phyloP scores from a whole-genome alignment of 2,888 invertebrate species.

The Stomorhina lunata region DNA sequence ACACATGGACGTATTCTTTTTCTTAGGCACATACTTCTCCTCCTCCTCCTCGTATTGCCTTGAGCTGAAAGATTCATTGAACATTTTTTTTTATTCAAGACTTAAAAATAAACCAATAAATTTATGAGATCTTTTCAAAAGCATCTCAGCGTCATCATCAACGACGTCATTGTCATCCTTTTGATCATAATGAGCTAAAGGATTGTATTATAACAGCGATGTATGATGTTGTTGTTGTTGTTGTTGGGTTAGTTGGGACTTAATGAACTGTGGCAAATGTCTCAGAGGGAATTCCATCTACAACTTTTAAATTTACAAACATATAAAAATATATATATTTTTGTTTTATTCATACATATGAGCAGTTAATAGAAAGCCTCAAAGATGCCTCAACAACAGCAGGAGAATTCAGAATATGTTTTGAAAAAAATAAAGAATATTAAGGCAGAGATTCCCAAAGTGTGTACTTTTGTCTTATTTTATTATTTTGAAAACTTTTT shows the following conservation, averaged over 20 bases:
- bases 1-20: constrained; percentile 17
- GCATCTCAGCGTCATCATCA: neutral
- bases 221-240: constrained; percentile 19
- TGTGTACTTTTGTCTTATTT: no score
- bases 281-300: constrained; percentile 61
- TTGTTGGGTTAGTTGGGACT: constrained; percentile 26
- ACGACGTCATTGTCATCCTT: neutral
- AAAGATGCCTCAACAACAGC: constrained; percentile 20
- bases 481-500: no score
- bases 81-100: neutral
- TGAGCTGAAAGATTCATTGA: constrained; percentile 27
- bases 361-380: constrained; percentile 35
- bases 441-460: constrained; percentile 27
- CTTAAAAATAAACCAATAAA: constrained; percentile 20
- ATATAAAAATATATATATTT: neutral
- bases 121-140: constrained; percentile 55
- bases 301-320: constrained; percentile 7
- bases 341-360: constrained; percentile 19
- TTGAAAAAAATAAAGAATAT: neutral
- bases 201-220: constrained; percentile 19
- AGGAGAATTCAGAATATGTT: constrained; percentile 2
- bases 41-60: neutral
- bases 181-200: constrained; percentile 33
- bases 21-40: no score
- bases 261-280: constrained; percentile 64